Conservation (phyloP, 2,888 invertebrate genomes). For the Stegophylla sp. region DNA sequence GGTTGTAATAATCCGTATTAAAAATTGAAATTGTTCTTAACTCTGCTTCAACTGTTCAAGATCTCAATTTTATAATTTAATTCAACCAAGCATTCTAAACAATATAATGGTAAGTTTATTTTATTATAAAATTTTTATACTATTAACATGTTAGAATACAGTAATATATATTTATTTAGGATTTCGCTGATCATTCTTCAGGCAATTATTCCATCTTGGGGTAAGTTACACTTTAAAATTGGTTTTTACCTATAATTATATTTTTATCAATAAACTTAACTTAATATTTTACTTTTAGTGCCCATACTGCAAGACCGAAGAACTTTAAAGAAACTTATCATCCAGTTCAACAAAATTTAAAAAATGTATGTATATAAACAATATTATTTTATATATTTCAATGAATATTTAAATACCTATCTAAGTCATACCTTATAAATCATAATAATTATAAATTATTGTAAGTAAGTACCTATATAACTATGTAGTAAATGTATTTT, state of each 20-base stretch:
- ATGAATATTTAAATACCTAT: too few species aligned
- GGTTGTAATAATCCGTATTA: too few species aligned
- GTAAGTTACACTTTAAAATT: slow-evolving; percentile 21
- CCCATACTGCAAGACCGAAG: slow-evolving; percentile 5
- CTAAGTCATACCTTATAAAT: too few species aligned
- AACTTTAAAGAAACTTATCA: slow-evolving; percentile 41
- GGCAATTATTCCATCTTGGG: slow-evolving; percentile 32
- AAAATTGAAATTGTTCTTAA: too few species aligned
- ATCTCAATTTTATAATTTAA: too few species aligned
- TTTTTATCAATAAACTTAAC: not conserved
- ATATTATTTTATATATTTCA: too few species aligned
- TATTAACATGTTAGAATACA: too few species aligned
- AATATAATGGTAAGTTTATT: slow-evolving; percentile 19
- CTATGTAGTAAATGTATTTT: too few species aligned
- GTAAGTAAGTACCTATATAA: too few species aligned
- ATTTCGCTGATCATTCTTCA: not conserved
- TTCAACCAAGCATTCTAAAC: not conserved
- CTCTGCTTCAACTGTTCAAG: too few species aligned
- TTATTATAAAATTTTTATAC: not conserved
- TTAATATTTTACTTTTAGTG: slow-evolving; percentile 15
- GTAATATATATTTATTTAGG: slow-evolving; percentile 9
- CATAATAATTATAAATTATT: too few species aligned
- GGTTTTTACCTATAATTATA: not conserved
- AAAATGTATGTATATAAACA: slow-evolving; percentile 22
- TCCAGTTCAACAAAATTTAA: slow-evolving; percentile 55